Base-by-base conservation (phyloP, 1,140 invertebrate genomes). In the Thaumatotibia leucotreta region DNA sequence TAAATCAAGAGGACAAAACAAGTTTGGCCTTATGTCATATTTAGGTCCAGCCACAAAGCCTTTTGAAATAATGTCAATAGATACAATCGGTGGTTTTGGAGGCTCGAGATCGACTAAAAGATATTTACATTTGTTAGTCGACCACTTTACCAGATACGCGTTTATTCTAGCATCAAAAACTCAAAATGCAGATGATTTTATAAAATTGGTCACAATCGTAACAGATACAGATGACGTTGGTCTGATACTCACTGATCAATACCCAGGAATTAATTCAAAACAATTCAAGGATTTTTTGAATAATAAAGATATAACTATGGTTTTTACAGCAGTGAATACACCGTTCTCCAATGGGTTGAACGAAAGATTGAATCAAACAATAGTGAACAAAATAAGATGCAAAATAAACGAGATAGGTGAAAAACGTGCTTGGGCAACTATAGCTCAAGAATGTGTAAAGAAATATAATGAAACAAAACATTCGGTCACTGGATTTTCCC, bases 401-500 rank as follows among this genome's bases (percentile, higher is more conserved):
- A 85, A 64, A 74, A 76, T 84, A 29, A 85, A 86, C 71, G 70
- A 75, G 29, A 64, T 61, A 45, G 23, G 24, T 24, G 67, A 69
- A 22, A 72, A 67, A 17, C 69, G 24, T 73, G 70, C 80, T 61
- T 87, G 83, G 87, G 76, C 85, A 75, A 83, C 77, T 6, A 78
- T 87, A 61, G 85, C 82, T 35, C 63, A 75, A 24, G 65, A 81
- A 64, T 88, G 85, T 72, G 65, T 81, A 70, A 49, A 82, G 10
- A 80, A 72, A 72, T 88, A 85, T 73, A 86, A 88, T 76, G 70
- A 83, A 20, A 88, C 81, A 8, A 70, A 71, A 54, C 83, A 86
- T 61, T 65, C 76, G 54, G 74, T 82, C 4, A 84, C 82, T 50
- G 74, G 72, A 9, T 88, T 78, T 72, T 63, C 75, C 32, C 84